Conservation (phyloP, 1,140 invertebrate species). For the Carposina sasakii region DNA sequence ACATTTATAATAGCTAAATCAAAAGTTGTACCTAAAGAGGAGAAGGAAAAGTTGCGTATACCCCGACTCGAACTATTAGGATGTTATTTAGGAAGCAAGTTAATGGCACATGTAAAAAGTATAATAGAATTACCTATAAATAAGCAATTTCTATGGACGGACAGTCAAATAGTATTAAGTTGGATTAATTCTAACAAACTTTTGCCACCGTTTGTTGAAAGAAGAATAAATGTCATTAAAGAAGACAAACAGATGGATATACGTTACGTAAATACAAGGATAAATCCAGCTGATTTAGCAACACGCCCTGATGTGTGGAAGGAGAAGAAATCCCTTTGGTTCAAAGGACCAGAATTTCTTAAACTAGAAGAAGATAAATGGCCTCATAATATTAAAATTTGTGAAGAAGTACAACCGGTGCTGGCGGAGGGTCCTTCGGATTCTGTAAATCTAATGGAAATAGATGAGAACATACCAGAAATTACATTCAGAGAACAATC, state of each 20-base stretch:
- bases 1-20: conserved; percentile 22
- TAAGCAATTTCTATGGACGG: conserved; percentile 19
- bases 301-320: conserved; percentile 2
- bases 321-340: not conserved
- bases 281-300: conserved; percentile 16
- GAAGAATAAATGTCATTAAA: conserved; percentile 18
- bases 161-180: conserved; percentile 21
- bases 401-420: too few species aligned
- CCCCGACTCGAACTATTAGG: conserved; percentile 20
- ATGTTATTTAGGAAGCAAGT: conserved; percentile 15
- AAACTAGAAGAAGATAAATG: not conserved
- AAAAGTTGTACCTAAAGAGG: conserved; percentile 19
- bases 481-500: too few species aligned
- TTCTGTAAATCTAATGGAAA: too few species aligned
- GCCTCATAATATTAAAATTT: too few species aligned
- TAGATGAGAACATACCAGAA: too few species aligned
- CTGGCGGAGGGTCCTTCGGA: too few species aligned
- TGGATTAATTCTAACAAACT: conserved; percentile 21
- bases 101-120: conserved; percentile 20
- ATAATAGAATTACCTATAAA: conserved; percentile 6
- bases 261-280: conserved; percentile 9
- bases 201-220: conserved; percentile 16
- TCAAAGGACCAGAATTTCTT: conserved; percentile 17
- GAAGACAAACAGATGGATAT: conserved; percentile 3
- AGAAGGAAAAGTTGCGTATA: conserved; percentile 19